Conservation (phyloP, 2,113 vertebrate genomes). For the Talpa occidentalis region DNA sequence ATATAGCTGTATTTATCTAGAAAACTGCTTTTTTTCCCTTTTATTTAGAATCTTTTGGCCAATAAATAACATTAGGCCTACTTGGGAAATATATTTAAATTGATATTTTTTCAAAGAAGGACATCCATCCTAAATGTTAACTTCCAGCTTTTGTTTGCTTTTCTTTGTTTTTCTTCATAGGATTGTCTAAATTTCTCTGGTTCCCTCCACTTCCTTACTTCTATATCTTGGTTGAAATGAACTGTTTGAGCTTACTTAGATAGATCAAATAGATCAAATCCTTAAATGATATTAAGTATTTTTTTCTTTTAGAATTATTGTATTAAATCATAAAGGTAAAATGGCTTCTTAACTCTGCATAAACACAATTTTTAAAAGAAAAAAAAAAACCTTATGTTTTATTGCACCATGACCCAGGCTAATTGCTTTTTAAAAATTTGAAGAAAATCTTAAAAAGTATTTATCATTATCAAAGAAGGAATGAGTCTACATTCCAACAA, state of each 20-base stretch:
- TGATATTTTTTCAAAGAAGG: neutral
- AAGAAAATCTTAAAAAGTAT: slow-evolving; percentile 92
- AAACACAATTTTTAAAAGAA: slow-evolving; percentile 90
- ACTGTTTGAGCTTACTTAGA: neutral
- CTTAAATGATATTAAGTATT: neutral
- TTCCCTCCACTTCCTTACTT: neutral
- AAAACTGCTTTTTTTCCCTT: neutral
- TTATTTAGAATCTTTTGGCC: neutral
- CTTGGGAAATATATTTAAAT: neutral
- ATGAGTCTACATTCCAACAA: slow-evolving; percentile 93
- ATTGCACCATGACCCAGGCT: slow-evolving; percentile 94
- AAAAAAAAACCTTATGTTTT: slow-evolving; percentile 91
- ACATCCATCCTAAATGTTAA: neutral
- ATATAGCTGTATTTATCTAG: neutral
- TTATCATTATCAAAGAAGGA: slow-evolving; percentile 93
- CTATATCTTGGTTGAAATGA: neutral
- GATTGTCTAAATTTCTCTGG: neutral
- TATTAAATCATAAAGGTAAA: slow-evolving; percentile 95
- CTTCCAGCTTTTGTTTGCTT: neutral
- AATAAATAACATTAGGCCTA: neutral
- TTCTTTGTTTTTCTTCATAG: neutral
- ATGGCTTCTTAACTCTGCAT: slow-evolving; percentile 94
- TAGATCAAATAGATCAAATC: neutral
- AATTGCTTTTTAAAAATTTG: slow-evolving; percentile 92
- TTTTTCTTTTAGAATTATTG: slow-evolving; percentile 93